Percentiles rank a stretch among this genome's conserved stretches.
Conservation (phyloP, 2,113 vertebrate species). For the Xerus inauris region DNA sequence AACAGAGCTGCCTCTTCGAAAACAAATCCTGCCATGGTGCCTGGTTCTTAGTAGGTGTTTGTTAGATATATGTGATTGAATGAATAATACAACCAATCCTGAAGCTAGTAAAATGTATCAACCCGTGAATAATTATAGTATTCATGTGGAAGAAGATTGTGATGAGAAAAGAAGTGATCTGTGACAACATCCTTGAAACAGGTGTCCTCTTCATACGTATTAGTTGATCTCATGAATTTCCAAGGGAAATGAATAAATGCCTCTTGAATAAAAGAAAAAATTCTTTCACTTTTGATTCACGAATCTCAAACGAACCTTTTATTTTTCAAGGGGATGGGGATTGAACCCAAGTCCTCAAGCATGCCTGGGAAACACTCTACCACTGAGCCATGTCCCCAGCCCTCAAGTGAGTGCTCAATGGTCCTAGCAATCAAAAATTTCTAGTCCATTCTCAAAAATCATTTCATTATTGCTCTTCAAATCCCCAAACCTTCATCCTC, state of each 20-base stretch:
- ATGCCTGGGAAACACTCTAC: no score
- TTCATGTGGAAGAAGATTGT: neutral
- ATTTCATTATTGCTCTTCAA: slow-evolving; percentile 21
- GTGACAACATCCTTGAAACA: neutral
- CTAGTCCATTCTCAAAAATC: neutral
- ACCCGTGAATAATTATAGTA: neutral
- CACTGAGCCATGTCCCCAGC: no score
- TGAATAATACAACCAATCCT: neutral
- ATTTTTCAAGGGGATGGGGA: no score
- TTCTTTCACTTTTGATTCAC: neutral
- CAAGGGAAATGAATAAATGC: neutral
- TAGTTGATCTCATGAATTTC: neutral
- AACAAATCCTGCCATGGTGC: neutral
- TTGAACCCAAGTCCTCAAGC: no score
- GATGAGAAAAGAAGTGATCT: neutral
- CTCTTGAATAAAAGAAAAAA: neutral
- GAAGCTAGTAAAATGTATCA: neutral
- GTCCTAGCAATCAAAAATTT: neutral
- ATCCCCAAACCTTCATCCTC: neutral
- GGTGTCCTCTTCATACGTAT: neutral
- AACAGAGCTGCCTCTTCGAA: neutral
- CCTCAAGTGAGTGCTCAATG: neutral
- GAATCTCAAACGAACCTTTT: neutral
- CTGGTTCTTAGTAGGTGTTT: neutral
- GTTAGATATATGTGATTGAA: neutral